Conservation (phyloP, 2,888 invertebrate species). For the Epinotia ramella region DNA sequence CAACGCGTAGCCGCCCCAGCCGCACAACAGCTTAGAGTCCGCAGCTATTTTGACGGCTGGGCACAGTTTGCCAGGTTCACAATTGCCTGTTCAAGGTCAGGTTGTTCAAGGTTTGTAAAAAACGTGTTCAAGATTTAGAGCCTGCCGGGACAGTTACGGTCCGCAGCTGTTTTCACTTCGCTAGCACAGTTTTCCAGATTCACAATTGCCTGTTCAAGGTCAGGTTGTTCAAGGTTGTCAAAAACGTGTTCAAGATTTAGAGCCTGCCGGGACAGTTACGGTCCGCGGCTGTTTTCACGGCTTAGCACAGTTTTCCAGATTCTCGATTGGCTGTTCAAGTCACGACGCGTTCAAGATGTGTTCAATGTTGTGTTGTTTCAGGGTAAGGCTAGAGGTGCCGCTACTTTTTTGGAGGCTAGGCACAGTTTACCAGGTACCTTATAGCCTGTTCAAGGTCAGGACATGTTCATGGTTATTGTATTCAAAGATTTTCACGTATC, state of each 20-base stretch:
- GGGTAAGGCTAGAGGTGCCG: background rate
- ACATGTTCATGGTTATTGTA: background rate
- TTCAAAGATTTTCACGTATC: background rate
- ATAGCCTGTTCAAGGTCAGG: background rate
- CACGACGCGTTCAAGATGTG: constrained; percentile 3
- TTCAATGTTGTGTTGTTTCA: background rate
- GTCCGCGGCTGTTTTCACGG: background rate
- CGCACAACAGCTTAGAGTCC: constrained; percentile 75
- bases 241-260: background rate
- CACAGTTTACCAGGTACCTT: background rate
- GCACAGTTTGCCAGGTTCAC: constrained; percentile 50
- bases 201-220: background rate
- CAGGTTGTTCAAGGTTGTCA: background rate
- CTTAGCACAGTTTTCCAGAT: background rate
- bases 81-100: constrained; percentile 37
- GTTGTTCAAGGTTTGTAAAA: background rate
- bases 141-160: background rate
- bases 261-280: background rate
- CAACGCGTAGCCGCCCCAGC: constrained; percentile 80
- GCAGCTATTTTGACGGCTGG: constrained; percentile 81
- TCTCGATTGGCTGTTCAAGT: background rate
- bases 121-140: background rate
- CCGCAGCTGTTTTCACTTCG: background rate
- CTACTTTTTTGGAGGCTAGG: background rate
- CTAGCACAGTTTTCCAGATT: background rate